Percentiles rank a stretch among this genome's conserved stretches.
Evolutionary conservation across 2,888 invertebrate species (phyloP).

Genomic region (Quadriops clusia): DNA sequence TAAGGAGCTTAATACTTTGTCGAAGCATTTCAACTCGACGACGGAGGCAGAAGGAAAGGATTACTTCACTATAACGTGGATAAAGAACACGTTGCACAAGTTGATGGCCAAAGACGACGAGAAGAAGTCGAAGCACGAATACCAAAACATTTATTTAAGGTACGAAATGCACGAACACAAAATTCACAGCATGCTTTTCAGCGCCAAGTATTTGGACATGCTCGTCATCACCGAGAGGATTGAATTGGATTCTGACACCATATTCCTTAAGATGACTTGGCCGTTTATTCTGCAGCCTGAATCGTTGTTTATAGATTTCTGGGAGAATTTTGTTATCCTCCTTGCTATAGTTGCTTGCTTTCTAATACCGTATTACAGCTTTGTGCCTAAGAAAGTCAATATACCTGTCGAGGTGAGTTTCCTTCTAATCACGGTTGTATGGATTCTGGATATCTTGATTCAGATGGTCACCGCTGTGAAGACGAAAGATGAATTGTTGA

Average conservation of each 20-base stretch:
- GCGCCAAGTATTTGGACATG: slow-evolving; percentile 14
- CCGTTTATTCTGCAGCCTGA: slow-evolving; percentile 16
- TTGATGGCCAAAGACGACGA: slow-evolving; percentile 15
- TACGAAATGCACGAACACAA: slow-evolving; percentile 11
- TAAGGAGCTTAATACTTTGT: slow-evolving; percentile 5
- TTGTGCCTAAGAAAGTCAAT: too few species aligned
- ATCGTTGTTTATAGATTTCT: slow-evolving; percentile 11
- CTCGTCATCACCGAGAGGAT: slow-evolving; percentile 15
- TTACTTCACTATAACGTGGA: slow-evolving; percentile 14
- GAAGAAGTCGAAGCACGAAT: slow-evolving; percentile 10
- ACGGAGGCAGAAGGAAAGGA: slow-evolving; percentile 8
- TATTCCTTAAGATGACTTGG: slow-evolving; percentile 15
- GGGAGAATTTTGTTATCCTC: slow-evolving; percentile 10
- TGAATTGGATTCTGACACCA: slow-evolving; percentile 14
- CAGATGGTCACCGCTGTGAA: slow-evolving; percentile 14
- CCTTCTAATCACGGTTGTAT: slow-evolving; percentile 3
- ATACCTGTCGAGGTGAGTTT: background rate
- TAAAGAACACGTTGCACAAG: slow-evolving; percentile 15
- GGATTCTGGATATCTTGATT: slow-evolving; percentile 14
- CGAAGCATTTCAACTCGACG: too few species aligned
- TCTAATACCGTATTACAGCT: slow-evolving; percentile 11
- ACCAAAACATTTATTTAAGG: slow-evolving; percentile 16
- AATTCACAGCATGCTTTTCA: slow-evolving; percentile 12
- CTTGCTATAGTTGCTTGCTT: slow-evolving; percentile 8
- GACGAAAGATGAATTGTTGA: slow-evolving; percentile 9